A percentile compares a stretch with the other conserved stretches of the same genome.
Evolutionary conservation across 2,113 vertebrate genomes (phyloP).

Genomic region (Pyrgilauda ruficollis): DNA sequence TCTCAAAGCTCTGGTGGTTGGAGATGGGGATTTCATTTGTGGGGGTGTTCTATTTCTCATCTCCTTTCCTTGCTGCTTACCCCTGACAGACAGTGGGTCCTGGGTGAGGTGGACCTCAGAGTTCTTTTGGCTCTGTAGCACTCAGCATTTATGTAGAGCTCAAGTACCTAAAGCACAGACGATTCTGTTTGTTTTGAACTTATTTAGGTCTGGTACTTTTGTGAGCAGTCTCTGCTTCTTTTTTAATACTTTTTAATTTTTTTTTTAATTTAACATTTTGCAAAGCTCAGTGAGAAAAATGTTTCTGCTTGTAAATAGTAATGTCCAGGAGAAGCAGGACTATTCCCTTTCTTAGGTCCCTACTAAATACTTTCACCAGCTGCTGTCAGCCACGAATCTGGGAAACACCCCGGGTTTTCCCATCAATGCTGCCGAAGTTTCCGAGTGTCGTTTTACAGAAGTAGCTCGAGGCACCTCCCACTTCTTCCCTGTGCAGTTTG

Average conservation of each 20-base stretch:
- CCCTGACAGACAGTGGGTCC: not conserved
- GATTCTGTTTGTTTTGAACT: not conserved
- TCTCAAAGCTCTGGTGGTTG: not conserved
- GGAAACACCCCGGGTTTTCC: not conserved
- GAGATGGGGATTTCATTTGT: not conserved
- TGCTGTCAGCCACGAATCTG: not conserved
- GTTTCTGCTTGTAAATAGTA: not conserved
- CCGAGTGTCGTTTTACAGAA: not conserved
- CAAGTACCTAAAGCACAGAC: not conserved
- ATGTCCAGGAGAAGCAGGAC: not conserved
- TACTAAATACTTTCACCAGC: not conserved
- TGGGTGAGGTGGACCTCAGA: not conserved
- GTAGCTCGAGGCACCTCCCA: not conserved
- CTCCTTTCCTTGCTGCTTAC: not conserved
- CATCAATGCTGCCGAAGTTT: not conserved
- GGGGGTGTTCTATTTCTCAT: conserved; percentile 5
- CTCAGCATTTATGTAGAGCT: not conserved
- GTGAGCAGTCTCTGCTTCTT: not conserved
- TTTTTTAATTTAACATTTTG: not conserved
- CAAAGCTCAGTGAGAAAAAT: not conserved
- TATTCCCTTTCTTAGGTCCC: not conserved
- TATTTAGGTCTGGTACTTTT: not conserved
- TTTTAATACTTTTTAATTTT: too few relatives aligned
- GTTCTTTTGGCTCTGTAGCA: not conserved
- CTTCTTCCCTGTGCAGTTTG: not conserved